phyloP scores from a whole-genome alignment of 2,888 invertebrate genomes.

The Drosophila greeni region DNA sequence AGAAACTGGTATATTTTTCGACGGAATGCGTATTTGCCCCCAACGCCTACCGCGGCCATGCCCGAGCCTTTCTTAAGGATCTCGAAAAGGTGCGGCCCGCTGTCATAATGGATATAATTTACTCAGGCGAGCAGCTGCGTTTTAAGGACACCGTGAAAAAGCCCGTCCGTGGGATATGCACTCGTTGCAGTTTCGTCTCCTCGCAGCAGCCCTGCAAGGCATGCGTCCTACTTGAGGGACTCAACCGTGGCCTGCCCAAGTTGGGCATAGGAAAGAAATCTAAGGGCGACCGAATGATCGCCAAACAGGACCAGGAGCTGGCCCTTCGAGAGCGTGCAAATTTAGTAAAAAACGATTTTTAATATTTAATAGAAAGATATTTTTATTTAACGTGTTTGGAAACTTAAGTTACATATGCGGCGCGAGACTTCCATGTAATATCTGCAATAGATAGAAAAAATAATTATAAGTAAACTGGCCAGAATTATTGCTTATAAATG shows the following conservation, averaged over 20 bases:
- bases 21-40: constrained; percentile 99
- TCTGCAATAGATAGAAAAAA: constrained; percentile 25
- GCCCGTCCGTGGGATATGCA: constrained; percentile 89
- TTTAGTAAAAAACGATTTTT: constrained; percentile 79
- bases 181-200: constrained; percentile 92
- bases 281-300: constrained; percentile 85
- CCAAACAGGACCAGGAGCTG: constrained; percentile 80
- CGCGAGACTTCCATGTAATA: neutral
- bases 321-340: constrained; percentile 77
- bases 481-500: neutral
- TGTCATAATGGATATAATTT: constrained; percentile 94
- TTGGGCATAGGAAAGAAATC: constrained; percentile 94
- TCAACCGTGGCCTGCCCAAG: constrained; percentile 94
- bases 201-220: constrained; percentile 98
- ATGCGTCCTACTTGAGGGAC: constrained; percentile 95
- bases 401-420: no score
- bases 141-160: constrained; percentile 90
- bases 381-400: constrained; percentile 8
- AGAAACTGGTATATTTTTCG: constrained; percentile 97
- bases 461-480: constrained; percentile 15
- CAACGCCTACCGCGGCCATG: constrained; percentile 97
- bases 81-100: constrained; percentile 95
- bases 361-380: constrained; percentile 6
- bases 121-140: constrained; percentile 92
- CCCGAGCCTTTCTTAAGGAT: constrained; percentile 93